Percentiles rank a stretch among this genome's conserved stretches.
Conservation (phyloP, 2,797 vertebrate species). For the Apogon talboti region DNA sequence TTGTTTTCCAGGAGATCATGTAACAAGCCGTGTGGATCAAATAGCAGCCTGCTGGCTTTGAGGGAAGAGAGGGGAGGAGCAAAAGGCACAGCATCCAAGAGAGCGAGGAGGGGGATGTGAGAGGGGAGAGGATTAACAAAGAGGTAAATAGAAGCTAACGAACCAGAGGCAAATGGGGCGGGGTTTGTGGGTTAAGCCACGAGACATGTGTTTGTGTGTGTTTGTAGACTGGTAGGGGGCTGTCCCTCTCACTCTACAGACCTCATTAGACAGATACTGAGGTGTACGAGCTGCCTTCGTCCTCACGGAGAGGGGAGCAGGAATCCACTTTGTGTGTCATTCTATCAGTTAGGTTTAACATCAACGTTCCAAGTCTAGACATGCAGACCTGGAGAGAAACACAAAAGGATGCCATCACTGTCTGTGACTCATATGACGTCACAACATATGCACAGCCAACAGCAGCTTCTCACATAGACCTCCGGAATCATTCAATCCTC, state of each 20-base stretch:
- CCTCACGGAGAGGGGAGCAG: background rate
- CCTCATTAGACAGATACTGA: slow-evolving; percentile 44
- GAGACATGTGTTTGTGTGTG: slow-evolving; percentile 17
- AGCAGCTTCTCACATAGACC: slow-evolving; percentile 13
- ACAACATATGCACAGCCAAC: slow-evolving; percentile 12
- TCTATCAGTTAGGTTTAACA: background rate
- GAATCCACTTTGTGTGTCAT: slow-evolving; percentile 17
- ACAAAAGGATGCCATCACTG: slow-evolving; percentile 22
- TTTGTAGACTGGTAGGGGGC: slow-evolving; percentile 26
- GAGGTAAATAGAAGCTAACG: slow-evolving; percentile 76
- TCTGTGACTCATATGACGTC: slow-evolving; percentile 41
- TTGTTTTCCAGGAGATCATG: slow-evolving; percentile 85
- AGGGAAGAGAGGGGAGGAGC: slow-evolving; percentile 76
- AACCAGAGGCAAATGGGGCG: slow-evolving; percentile 56
- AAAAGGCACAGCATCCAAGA: slow-evolving; percentile 47
- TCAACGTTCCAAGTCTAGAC: background rate
- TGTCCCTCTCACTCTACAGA: slow-evolving; percentile 17
- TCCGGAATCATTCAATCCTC: slow-evolving; percentile 21
- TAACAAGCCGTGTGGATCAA: slow-evolving; percentile 85
- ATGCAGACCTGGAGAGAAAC: background rate
- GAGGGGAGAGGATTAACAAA: slow-evolving; percentile 67
- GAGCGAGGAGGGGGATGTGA: slow-evolving; percentile 61
- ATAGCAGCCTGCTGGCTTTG: slow-evolving; percentile 82
- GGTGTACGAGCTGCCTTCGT: slow-evolving; percentile 1
- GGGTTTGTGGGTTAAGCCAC: slow-evolving; percentile 46